These are phyloP conservation scores for Erinaceus europaeus DNA, from an alignment of 2,113 vertebrate species.

Conservation along the genomic window DNA sequence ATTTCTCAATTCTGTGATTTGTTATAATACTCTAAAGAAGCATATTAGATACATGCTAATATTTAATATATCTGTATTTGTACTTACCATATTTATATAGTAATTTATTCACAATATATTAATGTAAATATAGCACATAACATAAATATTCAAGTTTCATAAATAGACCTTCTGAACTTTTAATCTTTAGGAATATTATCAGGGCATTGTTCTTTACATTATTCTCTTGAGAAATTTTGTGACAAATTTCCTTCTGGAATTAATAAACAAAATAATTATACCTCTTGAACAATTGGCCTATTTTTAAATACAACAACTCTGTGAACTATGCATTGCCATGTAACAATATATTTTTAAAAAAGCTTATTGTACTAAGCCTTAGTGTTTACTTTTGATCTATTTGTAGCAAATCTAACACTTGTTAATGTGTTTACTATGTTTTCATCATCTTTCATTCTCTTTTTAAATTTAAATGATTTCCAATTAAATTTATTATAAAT, in stretches of 20 bases:
- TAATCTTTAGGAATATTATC: neutral
- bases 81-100: neutral
- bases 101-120: neutral
- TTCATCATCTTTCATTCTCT: neutral
- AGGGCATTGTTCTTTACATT: neutral
- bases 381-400: neutral
- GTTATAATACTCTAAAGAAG: neutral
- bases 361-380: neutral
- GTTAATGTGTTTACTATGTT: neutral
- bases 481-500: neutral
- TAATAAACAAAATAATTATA: neutral
- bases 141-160: neutral
- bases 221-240: neutral
- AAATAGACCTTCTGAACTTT: neutral
- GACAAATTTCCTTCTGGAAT: neutral
- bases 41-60: neutral
- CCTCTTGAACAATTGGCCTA: neutral
- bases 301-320: neutral
- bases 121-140: neutral
- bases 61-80: neutral
- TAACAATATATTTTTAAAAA: neutral
- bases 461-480: conserved; percentile 1
- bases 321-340: neutral
- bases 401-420: neutral
- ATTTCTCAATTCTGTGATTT: neutral